Evolutionary conservation across 2,797 vertebrate species (phyloP), one percentile per base, ranked within the genome.

Genomic region (Peromyscus aztecus): DNA sequence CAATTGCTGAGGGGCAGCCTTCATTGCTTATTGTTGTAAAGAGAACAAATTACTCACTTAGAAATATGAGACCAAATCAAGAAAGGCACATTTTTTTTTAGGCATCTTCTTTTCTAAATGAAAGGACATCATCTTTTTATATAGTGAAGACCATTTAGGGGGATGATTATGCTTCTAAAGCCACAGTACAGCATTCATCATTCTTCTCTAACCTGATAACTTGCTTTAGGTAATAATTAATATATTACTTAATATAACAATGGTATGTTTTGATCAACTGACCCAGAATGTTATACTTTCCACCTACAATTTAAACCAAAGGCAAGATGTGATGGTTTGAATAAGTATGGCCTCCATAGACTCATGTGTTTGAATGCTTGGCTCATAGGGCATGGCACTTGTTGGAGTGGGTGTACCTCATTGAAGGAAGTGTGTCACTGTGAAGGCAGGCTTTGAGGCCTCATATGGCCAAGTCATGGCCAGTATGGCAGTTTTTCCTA

Each of bases 271-370:
- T 94, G 49, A 11, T 73, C 49, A 61, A 49, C 16, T 69, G 17
- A 94, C 12, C 59, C 7, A 84, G 24, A 55, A 92, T 55, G 61
- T 10, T 73, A 11, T 78, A 34, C 34, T 69, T 23, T 67, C 73
- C 9, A 82, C 40, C 4, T 73, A 78, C 78, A 55, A 94, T 94
- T 96, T 86, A n/a, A 85, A 86, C 84, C 14, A 86, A 96, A 75
- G n/a, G 31, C 7, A 69, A 87, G 6, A 7, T 24, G 23, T 24
- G 37, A 4, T 24, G 21, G 21, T 73, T 73, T 73, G 21, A 73
- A 23, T 73, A 21, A 2, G 8, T 73, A 73, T 40, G 21, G 9
- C 3, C 17, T 71, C 67, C 67, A 9, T 37, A 37, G 67, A 12
- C 37, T 40, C 10, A 40, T 23, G 19, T 73, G 21, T 73, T 12